Conservation (phyloP, 2,797 vertebrate species). For the Graptemys geographica region DNA sequence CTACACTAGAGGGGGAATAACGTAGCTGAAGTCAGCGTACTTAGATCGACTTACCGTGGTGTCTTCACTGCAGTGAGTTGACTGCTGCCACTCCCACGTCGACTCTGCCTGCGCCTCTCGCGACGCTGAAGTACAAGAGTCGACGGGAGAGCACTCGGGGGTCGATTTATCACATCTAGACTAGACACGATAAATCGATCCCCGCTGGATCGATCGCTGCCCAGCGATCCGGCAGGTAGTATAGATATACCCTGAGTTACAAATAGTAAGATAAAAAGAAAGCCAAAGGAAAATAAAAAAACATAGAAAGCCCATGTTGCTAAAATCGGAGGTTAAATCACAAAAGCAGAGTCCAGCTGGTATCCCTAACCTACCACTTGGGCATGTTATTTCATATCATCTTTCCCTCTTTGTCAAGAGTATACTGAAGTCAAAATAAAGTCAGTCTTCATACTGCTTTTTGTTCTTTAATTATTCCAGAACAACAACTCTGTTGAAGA, state of each 20-base stretch:
- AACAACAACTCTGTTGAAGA: neutral
- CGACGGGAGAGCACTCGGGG: too few species aligned
- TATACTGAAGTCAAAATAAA: neutral
- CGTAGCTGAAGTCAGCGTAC: too few species aligned
- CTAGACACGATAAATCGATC: too few species aligned
- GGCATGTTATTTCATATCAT: neutral
- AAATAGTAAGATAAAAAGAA: neutral
- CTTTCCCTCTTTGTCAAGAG: constrained; percentile 24
- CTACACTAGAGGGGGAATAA: too few species aligned
- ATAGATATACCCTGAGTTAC: neutral
- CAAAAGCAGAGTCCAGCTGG: neutral
- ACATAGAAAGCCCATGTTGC: neutral
- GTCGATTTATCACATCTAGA: too few species aligned
- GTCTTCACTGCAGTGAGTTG: too few species aligned
- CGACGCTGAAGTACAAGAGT: too few species aligned
- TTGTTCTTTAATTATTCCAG: neutral
- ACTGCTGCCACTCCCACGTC: too few species aligned
- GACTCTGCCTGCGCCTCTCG: too few species aligned
- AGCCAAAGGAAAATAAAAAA: neutral
- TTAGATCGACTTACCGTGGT: too few species aligned
- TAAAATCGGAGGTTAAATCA: neutral
- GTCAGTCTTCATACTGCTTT: neutral
- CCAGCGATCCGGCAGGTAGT: too few species aligned
- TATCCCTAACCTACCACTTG: neutral
- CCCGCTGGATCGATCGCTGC: too few species aligned